These are phyloP conservation scores for Nomada ruficornis DNA, from an alignment of 2,888 invertebrate species.

Conservation along the genomic window DNA sequence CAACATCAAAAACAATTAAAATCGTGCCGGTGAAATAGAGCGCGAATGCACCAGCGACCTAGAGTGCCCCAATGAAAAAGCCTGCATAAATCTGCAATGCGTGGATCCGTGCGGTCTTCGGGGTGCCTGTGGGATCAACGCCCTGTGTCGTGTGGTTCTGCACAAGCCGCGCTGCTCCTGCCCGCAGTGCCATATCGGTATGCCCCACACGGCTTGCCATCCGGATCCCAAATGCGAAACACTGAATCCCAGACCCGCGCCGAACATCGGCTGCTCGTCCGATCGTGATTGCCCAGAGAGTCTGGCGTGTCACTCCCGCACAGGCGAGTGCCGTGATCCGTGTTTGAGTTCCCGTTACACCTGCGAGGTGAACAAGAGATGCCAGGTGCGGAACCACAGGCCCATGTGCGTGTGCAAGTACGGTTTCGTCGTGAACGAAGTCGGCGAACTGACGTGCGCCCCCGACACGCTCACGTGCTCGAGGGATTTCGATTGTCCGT, in stretches of 20 bases:
- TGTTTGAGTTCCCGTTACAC: slow-evolving; percentile 89
- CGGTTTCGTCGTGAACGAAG: slow-evolving; percentile 94
- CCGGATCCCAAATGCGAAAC: slow-evolving; percentile 92
- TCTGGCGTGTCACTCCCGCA: slow-evolving; percentile 89
- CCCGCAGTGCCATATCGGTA: slow-evolving; percentile 94
- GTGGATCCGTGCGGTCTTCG: slow-evolving; percentile 95
- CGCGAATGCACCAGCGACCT: slow-evolving; percentile 95
- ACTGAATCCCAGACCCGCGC: slow-evolving; percentile 87
- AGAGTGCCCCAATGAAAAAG: slow-evolving; percentile 96
- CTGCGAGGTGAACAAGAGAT: slow-evolving; percentile 93
- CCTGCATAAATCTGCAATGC: slow-evolving; percentile 95
- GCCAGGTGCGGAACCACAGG: slow-evolving; percentile 93
- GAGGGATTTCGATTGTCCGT: slow-evolving; percentile 92
- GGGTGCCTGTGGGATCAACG: slow-evolving; percentile 95
- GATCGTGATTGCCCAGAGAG: slow-evolving; percentile 91
- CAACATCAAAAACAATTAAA: slow-evolving; percentile 21
- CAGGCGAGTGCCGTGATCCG: slow-evolving; percentile 92
- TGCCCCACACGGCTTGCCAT: slow-evolving; percentile 91
- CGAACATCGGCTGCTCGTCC: slow-evolving; percentile 87
- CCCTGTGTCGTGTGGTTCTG: slow-evolving; percentile 93
- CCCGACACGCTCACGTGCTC: slow-evolving; percentile 93
- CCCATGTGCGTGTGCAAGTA: slow-evolving; percentile 95
- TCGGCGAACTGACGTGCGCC: slow-evolving; percentile 94
- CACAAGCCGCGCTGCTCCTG: slow-evolving; percentile 95
- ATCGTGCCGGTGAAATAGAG: slow-evolving; percentile 84